Evolutionary conservation across 2,888 invertebrate genomes (phyloP), one percentile per base, ranked within the genome.

Genomic region (Ochropleura plecta): DNA sequence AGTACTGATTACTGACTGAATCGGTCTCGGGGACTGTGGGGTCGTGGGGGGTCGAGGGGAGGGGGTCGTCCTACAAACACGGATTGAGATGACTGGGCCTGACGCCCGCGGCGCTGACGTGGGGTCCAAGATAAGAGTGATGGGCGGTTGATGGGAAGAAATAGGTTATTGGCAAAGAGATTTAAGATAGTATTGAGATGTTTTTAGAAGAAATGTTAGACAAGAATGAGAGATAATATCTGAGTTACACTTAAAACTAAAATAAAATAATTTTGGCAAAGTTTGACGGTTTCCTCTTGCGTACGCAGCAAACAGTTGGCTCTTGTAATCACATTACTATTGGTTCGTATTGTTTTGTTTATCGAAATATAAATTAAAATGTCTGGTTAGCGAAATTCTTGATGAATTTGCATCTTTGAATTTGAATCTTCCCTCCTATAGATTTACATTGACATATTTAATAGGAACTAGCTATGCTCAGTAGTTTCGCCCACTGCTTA

Each of bases 11-110:
- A 92, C 91, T 84, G 91, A 82, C 90, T 88, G 84, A 79, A 87
- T 86, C 80, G 81, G 74, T 84, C 71, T 76, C 60, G 72, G 76
- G 75, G 86, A 86, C 83, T 80, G 82, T 72, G 73, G 72, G 79
- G 78, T 55, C 40, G 60, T 6, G 6, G 72, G 49, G 65, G 18
- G 78, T 44, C 14, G 84, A 79, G 81, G 82, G 82, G 79, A 73
- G 81, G 84, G 77, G 83, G 82, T 73, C 88, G 92, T 90, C 91
- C 92, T 90, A 92, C 91, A 91, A 93, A 92, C 92, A 92, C 90
- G 91, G 91, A 92, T 92, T 91, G 92, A 92, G 92, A 92, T 91
- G 93, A 89, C 93, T 92, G 92, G 88, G 90, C 89, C 88, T 90
- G 93, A 91, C 92, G 93, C 91, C 90, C 90, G 92, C 88, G 89